A percentile compares a stretch with the other conserved stretches of the same genome.
These are phyloP conservation scores for Halocynthia aurantium DNA, from an alignment of 23 tunicate genomes.

Conservation along the genomic window DNA sequence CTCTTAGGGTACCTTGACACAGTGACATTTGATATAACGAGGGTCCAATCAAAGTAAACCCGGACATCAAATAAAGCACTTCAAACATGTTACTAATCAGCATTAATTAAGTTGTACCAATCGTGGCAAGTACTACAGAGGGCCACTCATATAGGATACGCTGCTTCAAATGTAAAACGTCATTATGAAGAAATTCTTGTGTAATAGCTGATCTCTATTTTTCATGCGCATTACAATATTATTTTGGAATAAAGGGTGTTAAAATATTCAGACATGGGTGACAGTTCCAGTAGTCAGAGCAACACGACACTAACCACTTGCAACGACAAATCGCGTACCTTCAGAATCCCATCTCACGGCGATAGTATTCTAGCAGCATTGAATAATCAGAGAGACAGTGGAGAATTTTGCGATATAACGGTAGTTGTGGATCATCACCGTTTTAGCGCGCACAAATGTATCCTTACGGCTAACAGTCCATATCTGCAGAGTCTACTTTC, in stretches of 20 bases:
- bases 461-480: conserved; percentile 46
- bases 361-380: conserved; percentile 46
- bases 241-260: neutral
- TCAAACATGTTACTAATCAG: too few species aligned
- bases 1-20: too few species aligned
- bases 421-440: conserved; percentile 83
- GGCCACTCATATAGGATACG: too few species aligned
- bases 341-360: conserved; percentile 77
- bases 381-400: conserved; percentile 50
- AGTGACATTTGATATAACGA: too few species aligned
- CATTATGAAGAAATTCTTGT: too few species aligned
- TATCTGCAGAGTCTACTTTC: conserved; percentile 44
- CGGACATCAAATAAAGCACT: too few species aligned
- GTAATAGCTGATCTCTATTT: too few species aligned
- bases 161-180: too few species aligned
- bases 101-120: too few species aligned
- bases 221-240: too few species aligned
- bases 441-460: conserved; percentile 64
- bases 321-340: conserved; percentile 34
- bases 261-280: conserved; percentile 2
- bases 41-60: too few species aligned
- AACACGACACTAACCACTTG: neutral
- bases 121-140: too few species aligned
- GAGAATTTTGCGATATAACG: conserved; percentile 89
- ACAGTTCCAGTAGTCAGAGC: conserved; percentile 1